Base-by-base conservation (phyloP, 2,888 invertebrate species). In the Carabus problematicus region DNA sequence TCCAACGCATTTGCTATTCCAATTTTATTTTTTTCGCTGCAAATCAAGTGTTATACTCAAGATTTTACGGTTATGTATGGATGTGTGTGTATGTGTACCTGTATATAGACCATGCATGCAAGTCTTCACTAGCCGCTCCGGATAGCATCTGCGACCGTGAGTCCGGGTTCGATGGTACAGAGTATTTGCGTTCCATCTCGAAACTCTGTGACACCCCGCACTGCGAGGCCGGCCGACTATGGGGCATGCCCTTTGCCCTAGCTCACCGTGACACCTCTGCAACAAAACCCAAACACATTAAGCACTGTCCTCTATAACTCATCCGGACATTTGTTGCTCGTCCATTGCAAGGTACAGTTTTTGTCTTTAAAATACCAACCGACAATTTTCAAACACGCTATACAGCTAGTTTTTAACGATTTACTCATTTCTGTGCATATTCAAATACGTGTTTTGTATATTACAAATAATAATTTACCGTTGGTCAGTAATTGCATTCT, bases 51-150 rank as follows among this genome's bases (percentile, higher is more conserved):
- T n/a, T n/a, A n/a, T n/a, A n/a, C n/a, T n/a, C n/a, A n/a, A n/a
- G n/a, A n/a, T n/a, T n/a, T n/a, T n/a, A n/a, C n/a, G n/a, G n/a
- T n/a, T n/a, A n/a, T n/a, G n/a, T n/a, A n/a, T n/a, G n/a, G n/a
- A n/a, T 29, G 29, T 29, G 29, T 29, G 29, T 29, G 29, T 7
- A 1, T 49, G 18, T 49, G 76, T 81, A 92, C 93, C 93, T 91
- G 84, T 94, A 94, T 80, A 97, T 97, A 74, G 95, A 95, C 97
- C 97, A 97, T 71, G 96, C 96, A 81, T 97, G 96, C 71, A 97
- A 86, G 81, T 96, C 96, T 80, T 96, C 95, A 62, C 93, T 93
- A 75, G 94, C 92, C 80, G 93, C 92, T 72, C 90, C 91, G 72
- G 92, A 88, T 70, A 91, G 91, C 73, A 80, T 81, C 79, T 70